Base-by-base conservation (phyloP, 2,888 invertebrate species). In the Uropetala carovei region DNA sequence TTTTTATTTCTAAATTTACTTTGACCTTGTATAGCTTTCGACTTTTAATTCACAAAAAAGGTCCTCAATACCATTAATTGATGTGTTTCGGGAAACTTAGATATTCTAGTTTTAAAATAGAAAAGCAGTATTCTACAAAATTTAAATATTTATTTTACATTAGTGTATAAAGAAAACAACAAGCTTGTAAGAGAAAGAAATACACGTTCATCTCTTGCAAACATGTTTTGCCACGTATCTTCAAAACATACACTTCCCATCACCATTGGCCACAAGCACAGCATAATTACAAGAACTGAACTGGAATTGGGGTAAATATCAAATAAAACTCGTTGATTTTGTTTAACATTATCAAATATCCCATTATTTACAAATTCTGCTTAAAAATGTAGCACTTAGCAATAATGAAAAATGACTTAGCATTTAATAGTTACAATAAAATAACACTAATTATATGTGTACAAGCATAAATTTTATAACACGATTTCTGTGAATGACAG, bases 391-490 rank as follows among this genome's bases (percentile, higher is more conserved):
- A 68, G 22, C 11, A 68, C n/a, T 18, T 64, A 11, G 22, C 22
- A 68, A 68, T 60, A 60, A 86, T 59, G 85, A 86, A 86, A 59
- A 86, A 59, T 89, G 43, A n/a, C n/a, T 64, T 60, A 68, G 56
- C n/a, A 43, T 18, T 68, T 43, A 89, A 18, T 43, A 89, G 30
- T 64, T n/a, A 89, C n/a, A 27, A 27, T 43, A 57, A 57, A 8
- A 64, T 57, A n/a, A 83, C 83, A 83, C 11, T 83, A 22, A 18
- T 18, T 7, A 89, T 43, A 27, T 75, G 27, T 43, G 43, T n/a
- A 68, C 18, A 89, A 64, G 64, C 43, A 89, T 68, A 30, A 60
- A 43, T 56, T 57, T 57, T n/a, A 86, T 89, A 18, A 64, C 14
- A 68, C n/a, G n/a, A 64, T 64, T 27, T 22, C 27, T 75, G 22